A percentile compares a stretch with the other conserved stretches of the same genome.
phyloP scores from a whole-genome alignment of 1,140 invertebrate species.

The Brachionus sp. region DNA sequence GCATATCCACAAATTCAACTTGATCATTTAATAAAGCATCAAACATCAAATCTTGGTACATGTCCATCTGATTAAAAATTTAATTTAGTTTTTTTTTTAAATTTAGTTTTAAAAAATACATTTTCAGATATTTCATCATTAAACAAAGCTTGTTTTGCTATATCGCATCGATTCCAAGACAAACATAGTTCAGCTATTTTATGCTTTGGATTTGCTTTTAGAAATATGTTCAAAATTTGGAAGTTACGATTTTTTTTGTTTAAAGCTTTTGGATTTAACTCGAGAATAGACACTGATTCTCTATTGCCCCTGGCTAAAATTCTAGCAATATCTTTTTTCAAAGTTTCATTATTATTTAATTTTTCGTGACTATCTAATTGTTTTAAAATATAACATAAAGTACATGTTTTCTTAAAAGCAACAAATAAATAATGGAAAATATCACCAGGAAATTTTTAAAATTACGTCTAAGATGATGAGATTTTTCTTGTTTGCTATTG shows the following conservation, averaged over 20 bases:
- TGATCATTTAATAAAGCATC: slow-evolving; percentile 58
- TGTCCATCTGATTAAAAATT: slow-evolving; percentile 16
- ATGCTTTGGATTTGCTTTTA: slow-evolving; percentile 30
- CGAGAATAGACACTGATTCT: slow-evolving; percentile 1
- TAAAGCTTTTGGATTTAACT: background rate
- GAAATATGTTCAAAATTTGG: background rate
- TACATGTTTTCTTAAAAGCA: background rate
- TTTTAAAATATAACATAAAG: background rate
- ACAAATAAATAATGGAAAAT: background rate
- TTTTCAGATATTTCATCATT: slow-evolving; percentile 24
- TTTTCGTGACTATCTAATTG: background rate
- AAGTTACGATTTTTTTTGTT: background rate
- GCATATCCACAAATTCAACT: slow-evolving; percentile 60
- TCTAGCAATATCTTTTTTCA: background rate
- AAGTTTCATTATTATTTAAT: background rate
- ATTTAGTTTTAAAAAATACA: background rate
- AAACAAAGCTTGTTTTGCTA: background rate
- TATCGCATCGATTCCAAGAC: slow-evolving; percentile 26
- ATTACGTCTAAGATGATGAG: background rate
- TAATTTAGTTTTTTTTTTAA: background rate
- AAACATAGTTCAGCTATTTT: slow-evolving; percentile 36
- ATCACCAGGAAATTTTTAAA: background rate
- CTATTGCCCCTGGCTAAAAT: background rate
- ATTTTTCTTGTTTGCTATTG: background rate
- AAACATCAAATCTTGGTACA: slow-evolving; percentile 51